A percentile compares a stretch with the other conserved stretches of the same genome.
phyloP scores from a whole-genome alignment of 2,888 invertebrate genomes.

The Melinopterus prodromus region DNA sequence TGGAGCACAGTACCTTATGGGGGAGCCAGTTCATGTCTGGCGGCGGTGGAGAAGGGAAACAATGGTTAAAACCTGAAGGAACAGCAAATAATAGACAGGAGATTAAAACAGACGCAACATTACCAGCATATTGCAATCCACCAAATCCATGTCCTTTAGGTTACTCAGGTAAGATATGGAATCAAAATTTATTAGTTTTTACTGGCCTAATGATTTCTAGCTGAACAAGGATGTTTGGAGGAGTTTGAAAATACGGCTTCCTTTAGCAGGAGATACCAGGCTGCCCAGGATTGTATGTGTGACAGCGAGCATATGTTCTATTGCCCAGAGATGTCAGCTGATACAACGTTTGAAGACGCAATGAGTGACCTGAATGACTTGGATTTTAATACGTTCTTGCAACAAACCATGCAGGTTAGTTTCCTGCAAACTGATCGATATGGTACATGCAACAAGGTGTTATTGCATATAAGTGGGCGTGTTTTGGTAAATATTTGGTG shows the following conservation, averaged over 20 bases:
- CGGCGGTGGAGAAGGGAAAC: slow-evolving; percentile 81
- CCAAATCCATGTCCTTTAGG: slow-evolving; percentile 99
- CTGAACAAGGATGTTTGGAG: slow-evolving; percentile 88
- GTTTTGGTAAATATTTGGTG: not conserved
- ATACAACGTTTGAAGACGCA: slow-evolving; percentile 50
- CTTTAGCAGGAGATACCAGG: slow-evolving; percentile 92
- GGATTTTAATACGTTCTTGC: slow-evolving; percentile 74
- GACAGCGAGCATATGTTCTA: slow-evolving; percentile 98
- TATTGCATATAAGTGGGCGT: not conserved
- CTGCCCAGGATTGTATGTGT: slow-evolving; percentile 95
- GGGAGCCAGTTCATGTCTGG: slow-evolving; percentile 77
- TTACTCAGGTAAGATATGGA: slow-evolving; percentile 73
- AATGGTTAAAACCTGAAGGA: slow-evolving; percentile 68
- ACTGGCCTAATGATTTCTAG: slow-evolving; percentile 41
- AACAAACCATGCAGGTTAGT: slow-evolving; percentile 64
- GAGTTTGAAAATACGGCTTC: slow-evolving; percentile 95
- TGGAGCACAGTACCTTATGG: slow-evolving; percentile 78
- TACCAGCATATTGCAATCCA: slow-evolving; percentile 99
- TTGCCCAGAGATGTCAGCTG: slow-evolving; percentile 72
- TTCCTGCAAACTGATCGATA: not conserved
- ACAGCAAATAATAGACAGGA: slow-evolving; percentile 70
- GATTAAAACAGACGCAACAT: slow-evolving; percentile 88
- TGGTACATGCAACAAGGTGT: slow-evolving; percentile 17
- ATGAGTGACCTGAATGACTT: slow-evolving; percentile 61
- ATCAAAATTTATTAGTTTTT: not conserved